A percentile compares a stretch with the other conserved stretches of the same genome.
These are phyloP conservation scores for Andrena fulva DNA, from an alignment of 2,888 invertebrate species.

Conservation along the genomic window DNA sequence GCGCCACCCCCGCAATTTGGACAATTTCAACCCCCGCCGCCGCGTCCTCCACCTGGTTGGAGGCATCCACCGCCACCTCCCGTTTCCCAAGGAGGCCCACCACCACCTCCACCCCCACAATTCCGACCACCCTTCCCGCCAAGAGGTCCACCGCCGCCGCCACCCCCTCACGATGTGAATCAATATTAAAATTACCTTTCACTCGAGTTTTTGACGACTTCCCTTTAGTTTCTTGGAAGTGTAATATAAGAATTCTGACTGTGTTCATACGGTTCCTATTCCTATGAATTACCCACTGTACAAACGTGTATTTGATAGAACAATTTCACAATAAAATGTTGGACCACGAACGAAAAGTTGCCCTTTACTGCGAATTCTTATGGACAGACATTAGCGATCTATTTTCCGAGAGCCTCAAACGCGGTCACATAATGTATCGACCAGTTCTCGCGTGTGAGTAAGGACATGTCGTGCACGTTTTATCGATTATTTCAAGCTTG, in stretches of 20 bases:
- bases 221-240: too few species aligned
- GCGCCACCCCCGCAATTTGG: slow-evolving; percentile 75
- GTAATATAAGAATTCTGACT: not conserved
- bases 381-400: not conserved
- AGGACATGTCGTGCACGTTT: slow-evolving; percentile 69
- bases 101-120: slow-evolving; percentile 87
- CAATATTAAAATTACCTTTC: slow-evolving; percentile 72
- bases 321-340: slow-evolving; percentile 23
- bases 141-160: slow-evolving; percentile 90
- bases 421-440: slow-evolving; percentile 68
- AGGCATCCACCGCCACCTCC: slow-evolving; percentile 88
- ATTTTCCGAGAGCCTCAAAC: not conserved
- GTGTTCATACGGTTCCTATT: not conserved
- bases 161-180: slow-evolving; percentile 84
- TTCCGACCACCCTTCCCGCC: slow-evolving; percentile 88
- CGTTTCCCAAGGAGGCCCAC: slow-evolving; percentile 85
- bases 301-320: slow-evolving; percentile 27
- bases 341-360: not conserved
- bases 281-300: slow-evolving; percentile 5
- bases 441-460: slow-evolving; percentile 71
- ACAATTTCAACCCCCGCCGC: slow-evolving; percentile 83
- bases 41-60: slow-evolving; percentile 88
- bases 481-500: slow-evolving; percentile 76
- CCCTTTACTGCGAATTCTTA: not conserved
- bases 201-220: not conserved